Evolutionary conservation across 2,113 vertebrate species (phyloP).

Genomic region (Gobius niger): DNA sequence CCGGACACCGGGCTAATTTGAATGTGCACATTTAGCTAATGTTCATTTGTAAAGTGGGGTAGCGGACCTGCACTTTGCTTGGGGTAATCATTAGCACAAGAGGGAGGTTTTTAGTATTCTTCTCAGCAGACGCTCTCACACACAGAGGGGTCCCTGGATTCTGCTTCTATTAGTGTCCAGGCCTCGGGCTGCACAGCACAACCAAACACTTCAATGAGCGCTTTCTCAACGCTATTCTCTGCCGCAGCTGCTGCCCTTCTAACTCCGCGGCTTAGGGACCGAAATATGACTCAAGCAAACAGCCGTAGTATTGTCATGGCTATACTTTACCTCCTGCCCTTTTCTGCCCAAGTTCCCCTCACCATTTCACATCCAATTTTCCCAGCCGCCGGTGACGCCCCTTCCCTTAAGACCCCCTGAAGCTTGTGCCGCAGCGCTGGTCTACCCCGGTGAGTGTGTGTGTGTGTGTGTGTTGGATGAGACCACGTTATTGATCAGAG

Average conservation of each 20-base stretch:
- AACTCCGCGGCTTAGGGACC: slow-evolving; percentile 51
- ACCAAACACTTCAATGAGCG: slow-evolving; percentile 52
- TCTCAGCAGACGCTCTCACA: slow-evolving; percentile 53
- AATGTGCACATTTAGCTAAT: slow-evolving; percentile 56
- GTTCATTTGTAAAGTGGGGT: slow-evolving; percentile 61
- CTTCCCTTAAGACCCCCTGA: slow-evolving; percentile 53
- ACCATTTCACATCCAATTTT: slow-evolving; percentile 68
- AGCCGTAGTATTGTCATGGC: slow-evolving; percentile 46
- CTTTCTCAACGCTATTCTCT: slow-evolving; percentile 49
- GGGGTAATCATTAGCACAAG: slow-evolving; percentile 68
- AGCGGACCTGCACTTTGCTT: slow-evolving; percentile 56
- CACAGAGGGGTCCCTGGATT: slow-evolving; percentile 60
- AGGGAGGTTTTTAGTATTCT: slow-evolving; percentile 60
- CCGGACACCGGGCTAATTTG: slow-evolving; percentile 54
- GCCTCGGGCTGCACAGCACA: slow-evolving; percentile 53
- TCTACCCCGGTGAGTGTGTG: slow-evolving; percentile 39
- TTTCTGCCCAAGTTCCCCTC: slow-evolving; percentile 39
- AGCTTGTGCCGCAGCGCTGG: slow-evolving; percentile 52
- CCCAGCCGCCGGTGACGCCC: slow-evolving; percentile 47
- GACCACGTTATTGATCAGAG: slow-evolving; percentile 58
- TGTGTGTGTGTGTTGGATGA: slow-evolving; percentile 19
- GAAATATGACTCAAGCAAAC: slow-evolving; percentile 61
- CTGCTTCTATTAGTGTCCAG: slow-evolving; percentile 68
- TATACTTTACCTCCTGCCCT: slow-evolving; percentile 20
- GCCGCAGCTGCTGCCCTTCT: slow-evolving; percentile 60